Base-by-base conservation (phyloP, 2,888 invertebrate species). In the Lordiphosa fenestrarum region DNA sequence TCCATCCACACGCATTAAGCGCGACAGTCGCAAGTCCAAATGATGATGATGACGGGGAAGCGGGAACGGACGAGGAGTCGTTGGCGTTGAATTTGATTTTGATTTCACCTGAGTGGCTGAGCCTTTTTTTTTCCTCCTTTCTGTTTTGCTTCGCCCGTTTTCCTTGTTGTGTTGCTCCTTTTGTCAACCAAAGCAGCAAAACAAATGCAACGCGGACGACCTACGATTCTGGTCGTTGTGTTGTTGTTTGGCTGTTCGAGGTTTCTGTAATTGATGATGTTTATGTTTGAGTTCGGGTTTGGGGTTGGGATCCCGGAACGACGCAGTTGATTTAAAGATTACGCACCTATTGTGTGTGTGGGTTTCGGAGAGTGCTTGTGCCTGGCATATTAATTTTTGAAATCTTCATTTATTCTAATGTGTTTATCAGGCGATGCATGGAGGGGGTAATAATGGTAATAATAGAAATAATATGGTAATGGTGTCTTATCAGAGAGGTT, bases 71-170 rank as follows among this genome's bases (percentile, higher is more conserved):
- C 23, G 41, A 39, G 41, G 48, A 53, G 59, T 55, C 64, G 73
- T 62, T 83, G 83, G 77, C 77, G 83, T 83, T 80, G 82, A 78
- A 78, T 80, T 80, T 83, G 77, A 80, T 83, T 80, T 83, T 80
- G 83, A 78, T 83, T 76, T 83, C 78, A 73, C 80, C 76, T 78
- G 83, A 82, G 82, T 77, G 82, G 75, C 64, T 71, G 70, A 37
- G 51, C 50, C 57, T 66, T 42, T 62, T 35, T 39, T 13, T 25
- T 52, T 60, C 39, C 49, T 44, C 61, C 61, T 36, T 50, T 44
- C 30, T 30, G 13, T 39, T 41, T 13, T 33, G 48, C 33, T 52
- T 55, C 48, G 13, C 19, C 33, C 13, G 41, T 30, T 35, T 41
- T 25, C 44, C 42, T 52, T 60, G 41, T 54, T 49, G 36, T 15